Conservation (phyloP, 2,888 invertebrate species). For the Amphimallon solstitiale region DNA sequence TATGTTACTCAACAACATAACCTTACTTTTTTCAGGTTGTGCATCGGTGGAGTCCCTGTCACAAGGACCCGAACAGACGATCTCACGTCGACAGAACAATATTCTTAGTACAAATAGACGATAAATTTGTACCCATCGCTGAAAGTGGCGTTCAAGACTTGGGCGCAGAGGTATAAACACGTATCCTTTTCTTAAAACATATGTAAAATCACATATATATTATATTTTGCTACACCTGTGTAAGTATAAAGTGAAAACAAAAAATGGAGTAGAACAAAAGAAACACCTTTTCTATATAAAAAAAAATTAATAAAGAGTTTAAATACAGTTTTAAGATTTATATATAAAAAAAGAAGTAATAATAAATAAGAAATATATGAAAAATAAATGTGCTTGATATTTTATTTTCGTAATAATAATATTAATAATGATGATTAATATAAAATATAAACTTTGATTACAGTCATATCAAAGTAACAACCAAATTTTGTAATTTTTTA, state of each 20-base stretch:
- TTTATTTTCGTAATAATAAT: conserved; percentile 36
- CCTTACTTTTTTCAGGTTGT: conserved; percentile 71
- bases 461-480: neutral
- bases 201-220: no score
- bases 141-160: conserved; percentile 87
- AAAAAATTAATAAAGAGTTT: neutral
- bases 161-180: conserved; percentile 68
- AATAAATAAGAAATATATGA: neutral
- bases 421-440: no score
- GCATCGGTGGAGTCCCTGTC: conserved; percentile 94
- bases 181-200: conserved; percentile 5
- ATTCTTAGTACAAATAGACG: conserved; percentile 90
- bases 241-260: conserved; percentile 19
- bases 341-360: conserved; percentile 21
- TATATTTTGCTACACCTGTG: neutral
- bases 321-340: conserved; percentile 12
- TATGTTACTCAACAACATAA: neutral
- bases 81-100: conserved; percentile 94
- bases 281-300: neutral
- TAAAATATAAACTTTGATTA: no score
- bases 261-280: conserved; percentile 2
- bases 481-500: conserved; percentile 29
- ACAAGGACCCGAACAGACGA: conserved; percentile 85
- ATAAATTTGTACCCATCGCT: conserved; percentile 92
- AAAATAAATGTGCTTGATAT: conserved; percentile 35